Base-by-base conservation (phyloP, 2,888 invertebrate genomes). In the Catocala fraxini region DNA sequence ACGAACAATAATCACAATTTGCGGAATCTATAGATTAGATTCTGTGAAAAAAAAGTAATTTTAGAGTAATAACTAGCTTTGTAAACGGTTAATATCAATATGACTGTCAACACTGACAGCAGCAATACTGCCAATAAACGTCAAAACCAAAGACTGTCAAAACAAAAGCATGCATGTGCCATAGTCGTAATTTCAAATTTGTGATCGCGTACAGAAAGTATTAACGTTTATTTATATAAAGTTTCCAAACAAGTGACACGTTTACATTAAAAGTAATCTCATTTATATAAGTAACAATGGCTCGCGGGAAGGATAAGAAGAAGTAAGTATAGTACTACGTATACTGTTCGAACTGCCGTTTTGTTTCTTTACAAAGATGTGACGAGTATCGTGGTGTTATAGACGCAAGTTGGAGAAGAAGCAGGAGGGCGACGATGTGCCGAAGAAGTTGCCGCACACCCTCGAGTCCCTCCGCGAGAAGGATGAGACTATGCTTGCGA, bases 391-490 rank as follows among this genome's bases (percentile, higher is more conserved):
- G 60, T 68, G 58, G 61, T 61, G 53, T 82, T 83, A 55, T 77
- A 94, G 94, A 71, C 91, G 94, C 54, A 94, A 94, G 66, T 84
- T 92, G 58, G 94, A 94, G 77, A 94, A 93, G 79, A 91, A 93
- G 62, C 91, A 93, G 73, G 94, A 93, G 77, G 94, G 93, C 0
- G 94, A 93, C 5, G 92, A 93, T 86, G 93, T 87, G 0, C 92
- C 92, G 1, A 94, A 93, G 79, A 84, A 93, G 71, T 77, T 93
- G 10, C 99, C 99, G 0, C 97, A 98, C 84, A 99, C 99, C 0
- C 96, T 99, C 79, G 99, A 99, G 89, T 98, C 97, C 74, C 95
- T 98, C 66, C 95, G 99, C 61, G 98, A 98, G 83, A 96, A 96
- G 77, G 99, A 99, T 95, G 98, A 97, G 84, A 99, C 99, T 0